phyloP scores from a whole-genome alignment of 2,797 vertebrate genomes.

The Acipenser ruthenus region DNA sequence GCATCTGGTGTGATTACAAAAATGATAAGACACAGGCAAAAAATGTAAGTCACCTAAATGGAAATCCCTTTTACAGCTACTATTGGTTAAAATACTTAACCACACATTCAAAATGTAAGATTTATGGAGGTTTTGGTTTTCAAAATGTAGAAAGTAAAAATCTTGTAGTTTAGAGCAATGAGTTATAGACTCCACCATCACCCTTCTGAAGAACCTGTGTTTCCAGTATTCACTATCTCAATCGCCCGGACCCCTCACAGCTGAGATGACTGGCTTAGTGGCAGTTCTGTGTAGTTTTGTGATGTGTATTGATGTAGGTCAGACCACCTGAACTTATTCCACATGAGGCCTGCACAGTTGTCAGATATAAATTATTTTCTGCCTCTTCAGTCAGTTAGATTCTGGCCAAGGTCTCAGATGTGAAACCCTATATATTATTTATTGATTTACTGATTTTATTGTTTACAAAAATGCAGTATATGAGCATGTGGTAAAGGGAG shows the following conservation, averaged over 20 bases:
- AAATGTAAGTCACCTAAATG: too few relatives aligned
- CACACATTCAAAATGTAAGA: too few relatives aligned
- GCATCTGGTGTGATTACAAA: too few relatives aligned
- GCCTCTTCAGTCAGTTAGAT: conserved; percentile 22
- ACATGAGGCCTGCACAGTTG: conserved; percentile 7
- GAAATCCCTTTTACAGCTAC: too few relatives aligned
- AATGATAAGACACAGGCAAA: too few relatives aligned
- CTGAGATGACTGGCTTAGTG: conserved; percentile 19
- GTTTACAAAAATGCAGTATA: too few relatives aligned
- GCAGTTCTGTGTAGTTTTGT: not conserved
- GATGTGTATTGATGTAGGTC: conserved; percentile 16
- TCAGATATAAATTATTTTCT: conserved; percentile 25
- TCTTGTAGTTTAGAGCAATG: too few relatives aligned
- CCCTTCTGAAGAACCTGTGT: not conserved
- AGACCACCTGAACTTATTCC: conserved; percentile 18
- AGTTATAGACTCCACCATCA: not conserved
- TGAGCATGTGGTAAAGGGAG: too few relatives aligned
- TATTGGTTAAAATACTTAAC: too few relatives aligned
- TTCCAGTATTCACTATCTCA: conserved; percentile 5
- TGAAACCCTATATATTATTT: not conserved
- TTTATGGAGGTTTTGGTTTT: too few relatives aligned
- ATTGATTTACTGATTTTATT: too few relatives aligned
- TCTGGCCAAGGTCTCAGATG: conserved; percentile 20
- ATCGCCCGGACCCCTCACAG: not conserved
- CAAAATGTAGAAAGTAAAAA: too few relatives aligned